Evolutionary conservation across 2,888 invertebrate genomes (phyloP).

Genomic region (Cepaea hortensis): DNA sequence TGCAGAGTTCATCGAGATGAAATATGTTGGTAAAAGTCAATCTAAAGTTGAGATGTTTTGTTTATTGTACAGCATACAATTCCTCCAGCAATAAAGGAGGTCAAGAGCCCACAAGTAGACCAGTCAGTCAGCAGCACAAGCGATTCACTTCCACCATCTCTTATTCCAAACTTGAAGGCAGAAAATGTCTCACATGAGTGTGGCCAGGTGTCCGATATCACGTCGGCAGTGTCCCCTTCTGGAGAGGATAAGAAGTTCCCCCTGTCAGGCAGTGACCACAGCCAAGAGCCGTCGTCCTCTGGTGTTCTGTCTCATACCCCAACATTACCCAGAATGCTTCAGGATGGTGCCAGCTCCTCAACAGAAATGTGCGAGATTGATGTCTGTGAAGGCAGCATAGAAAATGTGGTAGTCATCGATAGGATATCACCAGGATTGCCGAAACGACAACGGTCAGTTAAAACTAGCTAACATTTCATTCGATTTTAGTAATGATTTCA

Average conservation of each 20-base stretch:
- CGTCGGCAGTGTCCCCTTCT: conserved; percentile 41
- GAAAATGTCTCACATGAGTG: neutral
- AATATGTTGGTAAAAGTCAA: no score
- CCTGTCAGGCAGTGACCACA: conserved; percentile 23
- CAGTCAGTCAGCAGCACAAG: conserved; percentile 50
- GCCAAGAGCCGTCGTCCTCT: conserved; percentile 45
- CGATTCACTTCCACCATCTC: conserved; percentile 39
- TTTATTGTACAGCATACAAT: neutral
- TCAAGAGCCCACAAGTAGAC: conserved; percentile 49
- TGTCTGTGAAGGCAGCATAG: conserved; percentile 13
- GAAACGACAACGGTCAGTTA: conserved; percentile 35
- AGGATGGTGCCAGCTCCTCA: conserved; percentile 38
- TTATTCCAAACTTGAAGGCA: conserved; percentile 16
- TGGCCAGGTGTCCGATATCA: conserved; percentile 41
- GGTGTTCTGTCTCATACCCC: conserved; percentile 23
- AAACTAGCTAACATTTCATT: neutral
- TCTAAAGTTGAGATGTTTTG: neutral
- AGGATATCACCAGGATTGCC: conserved; percentile 8
- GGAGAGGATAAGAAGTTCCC: conserved; percentile 35
- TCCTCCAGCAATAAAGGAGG: conserved; percentile 35
- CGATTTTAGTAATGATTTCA: neutral
- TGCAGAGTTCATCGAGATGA: no score
- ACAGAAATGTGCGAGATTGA: conserved; percentile 41
- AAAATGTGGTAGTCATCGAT: neutral
- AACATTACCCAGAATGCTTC: conserved; percentile 4